phyloP scores from a whole-genome alignment of 2,888 invertebrate species.

The Melanostoma scalare region DNA sequence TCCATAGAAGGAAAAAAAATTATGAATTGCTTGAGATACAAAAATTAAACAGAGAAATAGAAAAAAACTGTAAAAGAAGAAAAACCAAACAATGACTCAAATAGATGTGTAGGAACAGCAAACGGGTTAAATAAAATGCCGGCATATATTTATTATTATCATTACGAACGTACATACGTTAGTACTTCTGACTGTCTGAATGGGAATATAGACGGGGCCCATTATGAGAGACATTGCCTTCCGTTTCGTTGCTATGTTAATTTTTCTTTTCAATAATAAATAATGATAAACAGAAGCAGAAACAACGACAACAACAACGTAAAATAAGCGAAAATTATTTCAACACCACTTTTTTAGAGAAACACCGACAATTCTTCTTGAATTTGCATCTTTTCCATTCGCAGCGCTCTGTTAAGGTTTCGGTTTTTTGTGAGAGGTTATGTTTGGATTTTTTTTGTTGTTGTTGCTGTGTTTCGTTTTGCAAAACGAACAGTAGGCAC shows the following conservation, averaged over 20 bases:
- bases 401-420: conserved; percentile 58
- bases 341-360: conserved; percentile 64
- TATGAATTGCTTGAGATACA: conserved; percentile 65
- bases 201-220: conserved; percentile 49
- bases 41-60: conserved; percentile 37
- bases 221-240: conserved; percentile 68
- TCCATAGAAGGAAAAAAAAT: conserved; percentile 48
- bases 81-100: conserved; percentile 60
- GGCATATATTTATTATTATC: conserved; percentile 71
- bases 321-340: conserved; percentile 68
- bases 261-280: conserved; percentile 71
- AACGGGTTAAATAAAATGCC: conserved; percentile 70
- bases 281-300: conserved; percentile 69
- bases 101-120: conserved; percentile 62
- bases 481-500: conserved; percentile 63
- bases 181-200: conserved; percentile 24
- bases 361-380: conserved; percentile 66
- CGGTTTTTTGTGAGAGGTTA: conserved; percentile 47
- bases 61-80: conserved; percentile 50
- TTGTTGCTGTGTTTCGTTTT: conserved; percentile 24
- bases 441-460: conserved; percentile 32
- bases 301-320: conserved; percentile 62
- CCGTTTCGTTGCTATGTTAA: conserved; percentile 67
- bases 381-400: conserved; percentile 70
- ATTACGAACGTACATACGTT: conserved; percentile 44